Percentiles rank a stretch among this genome's conserved stretches.
Evolutionary conservation across 2,888 invertebrate species (phyloP).

Genomic region (Schizaphis graminum): DNA sequence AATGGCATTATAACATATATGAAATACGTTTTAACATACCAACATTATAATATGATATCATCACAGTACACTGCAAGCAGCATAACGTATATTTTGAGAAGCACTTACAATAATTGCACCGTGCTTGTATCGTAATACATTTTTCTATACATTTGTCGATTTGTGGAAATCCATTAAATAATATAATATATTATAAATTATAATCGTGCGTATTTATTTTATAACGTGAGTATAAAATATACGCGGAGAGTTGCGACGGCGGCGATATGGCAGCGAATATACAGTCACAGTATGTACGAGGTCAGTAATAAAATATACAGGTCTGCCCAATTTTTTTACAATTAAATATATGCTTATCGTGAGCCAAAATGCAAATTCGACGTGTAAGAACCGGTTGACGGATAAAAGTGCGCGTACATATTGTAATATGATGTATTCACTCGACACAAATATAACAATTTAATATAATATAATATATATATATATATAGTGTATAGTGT

Average conservation of each 20-base stretch:
- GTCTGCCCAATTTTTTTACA: constrained; percentile 6
- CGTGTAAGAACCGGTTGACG: neutral
- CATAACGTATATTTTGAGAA: neutral
- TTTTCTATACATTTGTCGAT: neutral
- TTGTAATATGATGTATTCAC: neutral
- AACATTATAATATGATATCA: neutral
- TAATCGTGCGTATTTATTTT: neutral
- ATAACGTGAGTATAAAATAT: neutral
- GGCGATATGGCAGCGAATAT: neutral
- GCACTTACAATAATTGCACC: neutral
- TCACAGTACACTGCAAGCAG: neutral
- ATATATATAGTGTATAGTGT: neutral
- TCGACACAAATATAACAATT: neutral
- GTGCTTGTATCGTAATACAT: neutral
- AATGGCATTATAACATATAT: neutral
- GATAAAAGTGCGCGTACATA: neutral
- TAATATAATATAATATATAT: neutral
- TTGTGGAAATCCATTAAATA: neutral
- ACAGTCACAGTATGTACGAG: constrained; percentile 1
- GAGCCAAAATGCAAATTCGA: neutral
- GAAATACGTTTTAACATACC: neutral
- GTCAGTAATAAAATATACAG: constrained; percentile 27
- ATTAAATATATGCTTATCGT: neutral
- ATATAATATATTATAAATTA: neutral
- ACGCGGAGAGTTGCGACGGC: neutral